Percentiles rank a stretch among this genome's conserved stretches.
phyloP scores from a whole-genome alignment of 2,797 vertebrate genomes.

The Gouania willdenowi region DNA sequence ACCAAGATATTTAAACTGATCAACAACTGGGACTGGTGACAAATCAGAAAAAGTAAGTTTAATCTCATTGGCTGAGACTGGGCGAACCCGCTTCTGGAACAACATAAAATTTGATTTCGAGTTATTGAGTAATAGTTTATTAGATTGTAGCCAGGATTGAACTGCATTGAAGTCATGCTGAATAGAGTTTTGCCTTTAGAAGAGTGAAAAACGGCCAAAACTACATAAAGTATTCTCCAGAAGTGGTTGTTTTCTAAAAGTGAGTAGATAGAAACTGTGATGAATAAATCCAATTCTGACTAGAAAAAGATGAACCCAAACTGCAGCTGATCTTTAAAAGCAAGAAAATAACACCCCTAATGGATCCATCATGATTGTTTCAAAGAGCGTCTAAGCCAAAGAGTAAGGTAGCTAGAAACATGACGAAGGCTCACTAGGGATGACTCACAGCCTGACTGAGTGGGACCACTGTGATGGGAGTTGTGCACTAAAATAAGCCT shows the following conservation, averaged over 20 bases:
- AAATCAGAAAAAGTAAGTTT: no score
- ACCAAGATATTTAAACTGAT: no score
- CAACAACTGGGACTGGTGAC: no score
- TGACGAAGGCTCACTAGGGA: constrained; percentile 9
- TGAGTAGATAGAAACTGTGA: background rate
- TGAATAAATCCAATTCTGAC: constrained; percentile 14
- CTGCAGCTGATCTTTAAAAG: constrained; percentile 4
- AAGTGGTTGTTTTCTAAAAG: background rate
- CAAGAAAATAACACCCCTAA: constrained; percentile 6
- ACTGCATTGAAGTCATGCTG: no score
- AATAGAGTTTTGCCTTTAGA: no score
- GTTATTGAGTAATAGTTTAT: no score
- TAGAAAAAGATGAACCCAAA: constrained; percentile 18
- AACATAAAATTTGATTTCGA: no score
- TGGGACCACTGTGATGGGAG: constrained; percentile 17
- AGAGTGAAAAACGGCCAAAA: no score
- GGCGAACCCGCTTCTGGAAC: no score
- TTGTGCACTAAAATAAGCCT: constrained; percentile 49
- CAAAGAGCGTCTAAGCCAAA: constrained; percentile 32
- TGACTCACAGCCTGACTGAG: constrained; percentile 51
- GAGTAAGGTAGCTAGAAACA: constrained; percentile 21
- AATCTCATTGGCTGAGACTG: no score
- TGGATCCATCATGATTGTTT: constrained; percentile 40
- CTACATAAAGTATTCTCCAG: no score
- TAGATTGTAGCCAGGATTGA: no score